A percentile compares a stretch with the other conserved stretches of the same genome.
phyloP scores from a whole-genome alignment of 2,797 vertebrate species.

The Geotrypetes seraphini region DNA sequence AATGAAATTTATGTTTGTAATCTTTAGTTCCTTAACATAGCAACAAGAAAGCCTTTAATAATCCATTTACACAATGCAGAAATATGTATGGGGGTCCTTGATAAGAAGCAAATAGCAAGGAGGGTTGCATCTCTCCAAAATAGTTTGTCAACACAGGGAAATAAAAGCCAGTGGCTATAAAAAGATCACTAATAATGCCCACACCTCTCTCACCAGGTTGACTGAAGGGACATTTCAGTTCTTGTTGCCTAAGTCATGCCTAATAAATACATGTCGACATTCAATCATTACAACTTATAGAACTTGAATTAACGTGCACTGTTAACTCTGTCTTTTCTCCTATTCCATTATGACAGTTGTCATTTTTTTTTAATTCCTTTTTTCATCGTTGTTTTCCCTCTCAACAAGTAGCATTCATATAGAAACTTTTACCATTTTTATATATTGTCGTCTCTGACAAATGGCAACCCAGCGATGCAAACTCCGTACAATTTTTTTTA shows the following conservation, averaged over 20 bases:
- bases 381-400: background rate
- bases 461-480: too few species aligned
- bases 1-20: slow-evolving; percentile 38
- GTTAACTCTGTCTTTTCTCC: slow-evolving; percentile 22
- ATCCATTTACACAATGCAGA: slow-evolving; percentile 23
- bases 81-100: slow-evolving; percentile 34
- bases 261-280: slow-evolving; percentile 40
- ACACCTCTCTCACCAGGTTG: slow-evolving; percentile 47
- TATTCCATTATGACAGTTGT: background rate
- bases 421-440: slow-evolving; percentile 5
- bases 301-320: slow-evolving; percentile 40
- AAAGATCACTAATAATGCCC: slow-evolving; percentile 37
- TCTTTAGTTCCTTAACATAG: slow-evolving; percentile 26
- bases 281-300: slow-evolving; percentile 34
- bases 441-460: slow-evolving; percentile 6
- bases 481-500: too few species aligned
- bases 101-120: slow-evolving; percentile 44
- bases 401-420: too few species aligned
- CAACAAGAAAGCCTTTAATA: slow-evolving; percentile 36
- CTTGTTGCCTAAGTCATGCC: slow-evolving; percentile 39
- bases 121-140: slow-evolving; percentile 40
- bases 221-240: slow-evolving; percentile 36
- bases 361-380: background rate
- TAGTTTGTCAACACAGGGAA: slow-evolving; percentile 34
- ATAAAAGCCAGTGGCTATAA: slow-evolving; percentile 37